phyloP scores from a whole-genome alignment of 2,113 vertebrate species.

The Halcyon malimbica region DNA sequence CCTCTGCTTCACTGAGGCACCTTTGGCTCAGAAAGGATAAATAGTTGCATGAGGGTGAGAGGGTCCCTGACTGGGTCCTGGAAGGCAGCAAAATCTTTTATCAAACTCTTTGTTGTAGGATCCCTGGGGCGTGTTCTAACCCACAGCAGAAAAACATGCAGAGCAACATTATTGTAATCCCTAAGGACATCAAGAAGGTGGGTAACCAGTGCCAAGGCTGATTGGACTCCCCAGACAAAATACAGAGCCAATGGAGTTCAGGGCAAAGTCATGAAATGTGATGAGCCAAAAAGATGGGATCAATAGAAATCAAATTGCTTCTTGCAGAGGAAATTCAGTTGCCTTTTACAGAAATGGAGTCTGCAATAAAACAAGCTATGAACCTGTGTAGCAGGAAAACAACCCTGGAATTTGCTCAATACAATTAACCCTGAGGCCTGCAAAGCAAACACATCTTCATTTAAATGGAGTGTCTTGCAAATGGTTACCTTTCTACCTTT shows the following conservation, averaged over 20 bases:
- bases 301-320: not conserved
- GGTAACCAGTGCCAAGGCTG: not conserved
- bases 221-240: not conserved
- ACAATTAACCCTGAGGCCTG: not conserved
- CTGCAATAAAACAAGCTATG: not conserved
- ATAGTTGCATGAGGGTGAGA: not conserved
- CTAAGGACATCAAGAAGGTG: not conserved
- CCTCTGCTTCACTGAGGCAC: not conserved
- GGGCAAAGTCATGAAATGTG: not conserved
- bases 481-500: not conserved
- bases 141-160: not conserved
- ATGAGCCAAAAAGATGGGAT: not conserved
- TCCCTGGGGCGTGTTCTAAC: not conserved
- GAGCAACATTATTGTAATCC: not conserved
- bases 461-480: not conserved
- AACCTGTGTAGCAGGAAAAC: not conserved
- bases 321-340: conserved; percentile 3
- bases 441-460: not conserved
- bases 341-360: not conserved
- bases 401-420: not conserved
- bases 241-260: not conserved
- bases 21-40: not conserved
- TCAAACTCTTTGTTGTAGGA: not conserved
- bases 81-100: not conserved
- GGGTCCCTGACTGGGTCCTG: not conserved